phyloP scores from a whole-genome alignment of 2,797 vertebrate species.

The Sorex maritimensis region DNA sequence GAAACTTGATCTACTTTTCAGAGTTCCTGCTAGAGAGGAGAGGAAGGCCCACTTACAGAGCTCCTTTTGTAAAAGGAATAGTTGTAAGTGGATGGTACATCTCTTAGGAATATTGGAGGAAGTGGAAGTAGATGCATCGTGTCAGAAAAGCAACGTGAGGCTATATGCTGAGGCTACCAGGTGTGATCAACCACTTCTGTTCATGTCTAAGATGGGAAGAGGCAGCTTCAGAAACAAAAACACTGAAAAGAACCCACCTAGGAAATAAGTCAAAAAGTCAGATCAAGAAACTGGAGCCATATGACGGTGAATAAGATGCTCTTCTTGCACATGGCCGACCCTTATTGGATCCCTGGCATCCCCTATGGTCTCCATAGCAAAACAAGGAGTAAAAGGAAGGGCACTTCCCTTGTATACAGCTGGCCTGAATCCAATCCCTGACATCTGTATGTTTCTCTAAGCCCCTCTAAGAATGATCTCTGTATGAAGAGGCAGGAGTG shows the following conservation, averaged over 20 bases:
- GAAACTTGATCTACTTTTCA: conserved; percentile 19
- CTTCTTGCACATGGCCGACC: too few species aligned
- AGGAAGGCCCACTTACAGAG: neutral
- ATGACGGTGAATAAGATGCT: too few species aligned
- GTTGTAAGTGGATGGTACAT: too few species aligned
- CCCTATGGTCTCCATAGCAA: too few species aligned
- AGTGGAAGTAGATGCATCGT: neutral
- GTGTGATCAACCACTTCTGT: neutral
- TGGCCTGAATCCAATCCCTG: too few species aligned
- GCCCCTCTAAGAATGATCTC: too few species aligned
- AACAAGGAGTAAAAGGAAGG: too few species aligned
- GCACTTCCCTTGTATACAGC: too few species aligned
- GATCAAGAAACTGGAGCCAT: too few species aligned
- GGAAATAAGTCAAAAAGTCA: neutral
- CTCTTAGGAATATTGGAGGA: neutral
- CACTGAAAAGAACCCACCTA: neutral
- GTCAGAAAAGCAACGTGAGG: neutral
- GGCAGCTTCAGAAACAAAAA: neutral
- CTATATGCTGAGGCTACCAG: neutral
- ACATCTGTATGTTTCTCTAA: too few species aligned
- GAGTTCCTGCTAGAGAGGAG: neutral
- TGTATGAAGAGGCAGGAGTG: too few species aligned
- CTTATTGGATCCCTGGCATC: too few species aligned
- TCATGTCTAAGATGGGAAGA: neutral
- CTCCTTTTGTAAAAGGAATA: neutral